Percentiles rank a stretch among this genome's conserved stretches.
Evolutionary conservation across 1,140 invertebrate species (phyloP).

Genomic region (Rhyacophila brunnea): DNA sequence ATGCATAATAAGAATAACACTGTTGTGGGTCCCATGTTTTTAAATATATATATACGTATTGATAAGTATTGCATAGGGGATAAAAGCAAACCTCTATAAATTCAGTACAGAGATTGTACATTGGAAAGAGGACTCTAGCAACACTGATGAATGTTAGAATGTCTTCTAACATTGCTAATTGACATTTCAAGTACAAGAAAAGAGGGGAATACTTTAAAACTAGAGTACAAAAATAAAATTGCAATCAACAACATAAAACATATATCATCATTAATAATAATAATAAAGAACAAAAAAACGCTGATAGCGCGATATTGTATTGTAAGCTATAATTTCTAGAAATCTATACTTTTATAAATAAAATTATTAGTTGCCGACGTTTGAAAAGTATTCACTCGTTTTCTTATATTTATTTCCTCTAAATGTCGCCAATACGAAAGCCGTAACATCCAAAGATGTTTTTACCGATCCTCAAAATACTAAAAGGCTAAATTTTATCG

Average conservation of each 20-base stretch:
- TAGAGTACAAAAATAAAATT: constrained; percentile 26
- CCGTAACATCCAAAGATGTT: background rate
- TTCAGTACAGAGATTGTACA: too few species aligned
- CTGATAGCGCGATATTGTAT: background rate
- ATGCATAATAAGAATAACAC: background rate
- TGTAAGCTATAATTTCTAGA: background rate
- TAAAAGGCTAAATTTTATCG: too few species aligned
- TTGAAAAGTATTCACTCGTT: background rate
- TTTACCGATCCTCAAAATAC: background rate
- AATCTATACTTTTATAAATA: background rate
- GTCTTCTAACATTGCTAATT: constrained; percentile 7
- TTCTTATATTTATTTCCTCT: background rate
- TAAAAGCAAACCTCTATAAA: too few species aligned
- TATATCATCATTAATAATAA: too few species aligned
- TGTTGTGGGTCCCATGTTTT: constrained; percentile 1
- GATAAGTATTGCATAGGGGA: too few species aligned
- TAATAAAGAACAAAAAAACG: background rate
- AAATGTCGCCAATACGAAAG: background rate
- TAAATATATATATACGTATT: background rate
- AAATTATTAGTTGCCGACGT: constrained; percentile 8
- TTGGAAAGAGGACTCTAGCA: constrained; percentile 1
- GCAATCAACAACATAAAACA: constrained; percentile 11
- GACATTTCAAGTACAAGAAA: constrained; percentile 10
- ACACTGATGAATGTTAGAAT: constrained; percentile 10
- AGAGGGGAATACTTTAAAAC: constrained; percentile 4